Conservation (phyloP, 2,797 vertebrate genomes). For the Arnoldichthys spilopterus region DNA sequence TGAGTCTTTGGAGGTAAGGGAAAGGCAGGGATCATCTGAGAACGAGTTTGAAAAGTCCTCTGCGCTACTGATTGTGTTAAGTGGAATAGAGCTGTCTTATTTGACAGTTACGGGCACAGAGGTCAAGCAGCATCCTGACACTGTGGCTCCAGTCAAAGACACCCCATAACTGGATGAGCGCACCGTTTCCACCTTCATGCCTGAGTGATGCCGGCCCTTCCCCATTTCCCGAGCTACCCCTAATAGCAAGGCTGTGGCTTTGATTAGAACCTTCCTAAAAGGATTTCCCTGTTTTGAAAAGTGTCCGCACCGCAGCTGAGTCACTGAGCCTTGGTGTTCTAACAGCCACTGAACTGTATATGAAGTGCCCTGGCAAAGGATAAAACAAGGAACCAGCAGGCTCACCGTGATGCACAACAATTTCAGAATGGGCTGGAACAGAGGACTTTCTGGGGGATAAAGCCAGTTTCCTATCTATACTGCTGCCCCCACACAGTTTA, state of each 20-base stretch:
- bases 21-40: neutral
- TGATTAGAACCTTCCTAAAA: constrained; percentile 44
- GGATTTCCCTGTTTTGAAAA: constrained; percentile 38
- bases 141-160: constrained; percentile 31
- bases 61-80: neutral
- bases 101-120: constrained; percentile 35
- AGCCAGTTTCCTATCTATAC: neutral
- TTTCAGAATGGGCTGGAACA: neutral
- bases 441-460: neutral
- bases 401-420: neutral
- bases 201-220: constrained; percentile 18
- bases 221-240: constrained; percentile 17
- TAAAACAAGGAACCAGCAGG: neutral
- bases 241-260: constrained; percentile 22
- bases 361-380: neutral
- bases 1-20: neutral
- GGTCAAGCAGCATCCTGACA: constrained; percentile 45
- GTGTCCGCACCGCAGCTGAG: constrained; percentile 29
- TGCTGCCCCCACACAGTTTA: neutral
- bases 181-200: constrained; percentile 1
- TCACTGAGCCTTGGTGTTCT: constrained; percentile 15
- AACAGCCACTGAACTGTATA: constrained; percentile 20
- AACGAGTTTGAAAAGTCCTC: neutral
- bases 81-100: constrained; percentile 30
- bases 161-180: neutral